Evolutionary conservation across 1,140 invertebrate genomes (phyloP).

Genomic region (Coelopa frigida): DNA sequence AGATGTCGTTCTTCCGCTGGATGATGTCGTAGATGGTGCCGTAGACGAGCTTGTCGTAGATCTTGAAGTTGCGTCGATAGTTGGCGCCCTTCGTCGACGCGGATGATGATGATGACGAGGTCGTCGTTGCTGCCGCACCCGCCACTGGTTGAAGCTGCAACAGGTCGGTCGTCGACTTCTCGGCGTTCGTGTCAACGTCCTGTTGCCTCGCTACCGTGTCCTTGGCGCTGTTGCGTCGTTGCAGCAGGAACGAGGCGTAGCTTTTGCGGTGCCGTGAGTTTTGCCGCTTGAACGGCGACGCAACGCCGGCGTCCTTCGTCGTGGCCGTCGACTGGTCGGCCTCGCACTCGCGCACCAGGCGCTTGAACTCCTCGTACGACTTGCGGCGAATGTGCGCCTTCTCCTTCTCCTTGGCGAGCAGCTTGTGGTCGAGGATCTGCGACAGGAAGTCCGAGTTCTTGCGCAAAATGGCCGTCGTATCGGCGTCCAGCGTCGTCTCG

Average conservation of each 20-base stretch:
- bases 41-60: slow-evolving; percentile 41
- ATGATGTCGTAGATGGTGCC: slow-evolving; percentile 44
- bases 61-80: slow-evolving; percentile 38
- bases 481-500: neutral
- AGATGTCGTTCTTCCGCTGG: slow-evolving; percentile 43
- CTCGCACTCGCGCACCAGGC: slow-evolving; percentile 39
- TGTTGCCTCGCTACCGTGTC: slow-evolving; percentile 7
- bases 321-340: slow-evolving; percentile 1
- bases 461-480: slow-evolving; percentile 34
- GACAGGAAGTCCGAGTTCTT: slow-evolving; percentile 44
- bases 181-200: neutral
- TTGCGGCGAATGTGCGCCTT: slow-evolving; percentile 42
- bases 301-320: neutral
- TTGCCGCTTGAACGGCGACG: slow-evolving; percentile 33
- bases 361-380: slow-evolving; percentile 44
- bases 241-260: slow-evolving; percentile 36
- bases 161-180: too few species aligned
- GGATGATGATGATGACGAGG: slow-evolving; percentile 3
- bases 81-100: too few species aligned
- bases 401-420: slow-evolving; percentile 35
- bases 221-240: slow-evolving; percentile 25
- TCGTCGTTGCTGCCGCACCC: neutral
- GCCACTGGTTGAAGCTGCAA: slow-evolving; percentile 8
- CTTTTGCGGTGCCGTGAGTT: slow-evolving; percentile 40
- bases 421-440: slow-evolving; percentile 40